A percentile compares a stretch with the other conserved stretches of the same genome.
Evolutionary conservation across 2,888 invertebrate genomes (phyloP).

Genomic region (Acanthoscelides obtectus): DNA sequence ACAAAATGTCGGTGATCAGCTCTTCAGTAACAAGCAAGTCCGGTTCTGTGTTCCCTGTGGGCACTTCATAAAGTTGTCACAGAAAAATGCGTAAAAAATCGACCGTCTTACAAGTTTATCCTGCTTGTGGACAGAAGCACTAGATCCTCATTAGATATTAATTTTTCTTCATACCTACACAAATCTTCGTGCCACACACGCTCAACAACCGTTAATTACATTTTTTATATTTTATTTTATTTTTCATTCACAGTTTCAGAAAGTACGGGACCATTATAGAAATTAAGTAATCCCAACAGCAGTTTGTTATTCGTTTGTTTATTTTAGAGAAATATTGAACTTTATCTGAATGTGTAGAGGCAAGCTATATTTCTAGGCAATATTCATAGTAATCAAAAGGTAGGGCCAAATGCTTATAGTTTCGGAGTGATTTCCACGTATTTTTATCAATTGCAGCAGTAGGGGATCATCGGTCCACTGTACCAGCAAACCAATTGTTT

Average conservation of each 20-base stretch:
- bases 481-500: too few species aligned
- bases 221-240: not conserved
- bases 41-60: constrained; percentile 2
- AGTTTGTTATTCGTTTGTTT: not conserved
- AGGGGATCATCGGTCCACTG: too few species aligned
- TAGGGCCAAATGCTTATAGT: too few species aligned
- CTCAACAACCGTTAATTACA: not conserved
- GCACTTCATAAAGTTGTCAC: not conserved
- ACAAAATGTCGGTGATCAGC: too few species aligned
- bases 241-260: not conserved
- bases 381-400: too few species aligned
- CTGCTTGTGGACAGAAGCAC: constrained; percentile 9
- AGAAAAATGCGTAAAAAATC: constrained; percentile 9
- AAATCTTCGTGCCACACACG: not conserved
- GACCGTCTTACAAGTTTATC: constrained; percentile 19
- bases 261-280: not conserved
- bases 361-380: too few species aligned
- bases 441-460: too few species aligned
- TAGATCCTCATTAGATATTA: constrained; percentile 11
- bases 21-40: not conserved
- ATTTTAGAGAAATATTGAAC: not conserved
- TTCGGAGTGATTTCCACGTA: too few species aligned
- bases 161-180: not conserved
- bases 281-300: not conserved
- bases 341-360: too few species aligned